Evolutionary conservation across 2,113 vertebrate genomes (phyloP), one percentile per base, ranked within the genome.

Genomic region (Galemys pyrenaicus): DNA sequence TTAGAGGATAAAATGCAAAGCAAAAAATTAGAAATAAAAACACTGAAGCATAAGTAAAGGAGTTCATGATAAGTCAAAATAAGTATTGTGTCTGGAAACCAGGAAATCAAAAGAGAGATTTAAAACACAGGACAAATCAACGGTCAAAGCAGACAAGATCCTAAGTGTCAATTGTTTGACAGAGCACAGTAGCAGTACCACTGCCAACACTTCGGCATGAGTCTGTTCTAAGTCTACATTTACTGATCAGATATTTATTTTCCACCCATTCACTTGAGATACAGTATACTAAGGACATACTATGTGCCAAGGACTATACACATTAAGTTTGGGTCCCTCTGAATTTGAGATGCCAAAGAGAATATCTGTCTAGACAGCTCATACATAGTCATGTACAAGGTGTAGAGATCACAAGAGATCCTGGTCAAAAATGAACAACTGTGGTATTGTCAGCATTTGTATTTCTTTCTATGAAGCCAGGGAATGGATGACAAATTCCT

Each of bases 21-120:
- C 16, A 89, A 70, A 94, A 56, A 26, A 67, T 94, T 51, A 85
- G n/a, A 8, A 32, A 78, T 28, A 89, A 86, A 70, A 89, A 67
- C 17, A 83, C 62, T 9, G 37, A 92, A n/a, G 54, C 9, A 83
- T 26, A 93, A 82, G 28, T 58, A 87, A 28, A 68, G 19, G n/a
- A 70, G 4, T 37, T 44, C 24, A 91, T 28, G 51, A 68, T 78
- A 32, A 68, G 44, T 81, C 81, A 84, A 58, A 86, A 87, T 62
- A 92, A 96, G 19, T 24, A 41, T 9, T 44, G 24, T 35, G 0
- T 87, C 35, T 86, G 65, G 83, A 85, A 92, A 75, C 9, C 16
- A 56, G 19, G 7, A 92, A 11, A 24, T 68, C 39, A 68, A 93
- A 90, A 88, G 30, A 85, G 35, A 92, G 3, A 62, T 32, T 51